Conservation (phyloP, 2,888 invertebrate genomes). For the Tetanocera ferruginea region DNA sequence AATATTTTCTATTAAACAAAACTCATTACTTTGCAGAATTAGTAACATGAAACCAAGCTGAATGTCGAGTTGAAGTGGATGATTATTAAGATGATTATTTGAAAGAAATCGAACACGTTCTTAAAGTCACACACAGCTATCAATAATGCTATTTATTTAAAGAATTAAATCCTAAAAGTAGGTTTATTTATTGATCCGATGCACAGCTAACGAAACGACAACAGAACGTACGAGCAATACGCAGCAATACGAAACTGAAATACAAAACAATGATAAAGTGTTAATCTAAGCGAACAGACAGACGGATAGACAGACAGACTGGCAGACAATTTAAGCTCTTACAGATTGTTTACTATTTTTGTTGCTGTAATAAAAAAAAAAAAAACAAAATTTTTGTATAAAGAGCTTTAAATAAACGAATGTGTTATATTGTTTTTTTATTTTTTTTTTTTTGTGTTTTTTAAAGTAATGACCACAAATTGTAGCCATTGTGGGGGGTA, state of each 20-base stretch:
- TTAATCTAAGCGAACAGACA: not conserved
- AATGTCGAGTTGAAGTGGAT: no score
- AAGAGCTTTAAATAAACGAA: not conserved
- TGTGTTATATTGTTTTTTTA: no score
- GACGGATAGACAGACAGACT: not conserved
- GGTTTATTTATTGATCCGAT: not conserved
- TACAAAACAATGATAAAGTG: not conserved
- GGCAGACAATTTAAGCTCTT: not conserved
- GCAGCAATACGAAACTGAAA: not conserved
- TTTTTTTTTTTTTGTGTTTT: not conserved
- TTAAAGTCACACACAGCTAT: not conserved
- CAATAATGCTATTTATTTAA: not conserved
- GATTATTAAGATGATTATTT: not conserved
- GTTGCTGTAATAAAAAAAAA: not conserved
- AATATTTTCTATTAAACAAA: not conserved
- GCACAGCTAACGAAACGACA: not conserved
- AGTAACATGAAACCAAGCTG: not conserved
- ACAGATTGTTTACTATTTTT: not conserved
- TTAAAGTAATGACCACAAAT: no score
- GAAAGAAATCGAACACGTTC: not conserved
- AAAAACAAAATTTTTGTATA: not conserved
- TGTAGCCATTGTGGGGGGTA: no score
- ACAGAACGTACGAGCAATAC: not conserved
- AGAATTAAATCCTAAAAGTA: not conserved
- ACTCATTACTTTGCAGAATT: not conserved